Evolutionary conservation across 1,140 invertebrate genomes (phyloP).

Genomic region (Conus betulinus): DNA sequence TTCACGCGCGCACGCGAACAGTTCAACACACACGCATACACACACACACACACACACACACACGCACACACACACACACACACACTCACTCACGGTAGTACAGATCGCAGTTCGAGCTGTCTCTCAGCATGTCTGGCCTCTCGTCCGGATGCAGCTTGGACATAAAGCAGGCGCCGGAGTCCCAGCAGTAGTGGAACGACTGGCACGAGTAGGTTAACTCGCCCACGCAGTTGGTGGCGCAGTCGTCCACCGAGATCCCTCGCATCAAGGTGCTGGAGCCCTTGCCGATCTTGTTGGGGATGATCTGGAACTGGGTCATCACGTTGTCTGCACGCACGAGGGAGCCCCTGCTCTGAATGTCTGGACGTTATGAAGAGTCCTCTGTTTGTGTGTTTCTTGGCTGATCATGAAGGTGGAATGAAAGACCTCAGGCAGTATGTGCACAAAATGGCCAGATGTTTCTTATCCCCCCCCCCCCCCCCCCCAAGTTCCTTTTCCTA

Average conservation of each 20-base stretch:
- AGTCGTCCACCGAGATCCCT: slow-evolving; percentile 65
- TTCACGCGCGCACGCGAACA: too few species aligned
- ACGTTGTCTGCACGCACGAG: not conserved
- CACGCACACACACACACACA: not conserved
- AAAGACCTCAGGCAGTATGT: too few species aligned
- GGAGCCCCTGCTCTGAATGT: too few species aligned
- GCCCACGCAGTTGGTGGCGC: slow-evolving; percentile 53
- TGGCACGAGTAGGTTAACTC: slow-evolving; percentile 58
- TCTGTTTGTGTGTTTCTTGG: too few species aligned
- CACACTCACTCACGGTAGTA: slow-evolving; percentile 56
- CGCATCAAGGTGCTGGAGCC: slow-evolving; percentile 57
- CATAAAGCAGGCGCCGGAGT: slow-evolving; percentile 56
- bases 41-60: not conserved
- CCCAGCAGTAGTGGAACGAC: slow-evolving; percentile 63
- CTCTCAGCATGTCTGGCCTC: slow-evolving; percentile 50
- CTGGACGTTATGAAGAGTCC: too few species aligned
- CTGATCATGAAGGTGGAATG: too few species aligned
- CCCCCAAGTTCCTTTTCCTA: too few species aligned
- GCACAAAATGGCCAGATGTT: too few species aligned
- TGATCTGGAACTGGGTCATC: slow-evolving; percentile 42
- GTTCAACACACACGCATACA: not conserved
- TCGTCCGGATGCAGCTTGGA: slow-evolving; percentile 63
- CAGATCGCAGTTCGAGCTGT: slow-evolving; percentile 50
- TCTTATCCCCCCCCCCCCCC: too few species aligned
- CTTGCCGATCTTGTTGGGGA: slow-evolving; percentile 56